These are phyloP conservation scores for Helicoverpa zea DNA, from an alignment of 1,140 invertebrate species.

Conservation along the genomic window DNA sequence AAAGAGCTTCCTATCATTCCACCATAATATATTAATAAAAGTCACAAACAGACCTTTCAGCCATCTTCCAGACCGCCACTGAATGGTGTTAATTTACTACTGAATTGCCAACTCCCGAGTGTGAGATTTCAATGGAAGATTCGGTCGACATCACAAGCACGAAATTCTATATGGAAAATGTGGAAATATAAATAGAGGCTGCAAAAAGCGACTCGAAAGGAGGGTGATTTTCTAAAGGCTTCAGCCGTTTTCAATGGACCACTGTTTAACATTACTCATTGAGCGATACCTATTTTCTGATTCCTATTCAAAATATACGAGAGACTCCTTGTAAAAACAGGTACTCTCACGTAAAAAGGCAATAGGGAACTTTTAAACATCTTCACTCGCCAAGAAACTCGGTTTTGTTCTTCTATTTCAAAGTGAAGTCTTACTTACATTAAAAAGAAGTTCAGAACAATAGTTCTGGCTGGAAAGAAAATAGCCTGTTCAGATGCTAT, in stretches of 20 bases:
- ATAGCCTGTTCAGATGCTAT: slow-evolving; percentile 7
- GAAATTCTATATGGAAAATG: slow-evolving; percentile 84
- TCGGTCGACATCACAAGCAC: slow-evolving; percentile 69
- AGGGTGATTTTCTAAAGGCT: slow-evolving; percentile 84
- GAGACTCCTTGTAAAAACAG: slow-evolving; percentile 57
- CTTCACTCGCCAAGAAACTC: slow-evolving; percentile 57
- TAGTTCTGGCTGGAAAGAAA: slow-evolving; percentile 44
- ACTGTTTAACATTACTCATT: slow-evolving; percentile 82
- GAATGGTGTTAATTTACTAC: slow-evolving; percentile 81
- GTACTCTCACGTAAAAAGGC: slow-evolving; percentile 56
- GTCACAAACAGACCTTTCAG: slow-evolving; percentile 54
- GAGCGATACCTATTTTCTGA: slow-evolving; percentile 75
- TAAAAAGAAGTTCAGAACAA: slow-evolving; percentile 54
- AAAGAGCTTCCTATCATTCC: slow-evolving; percentile 30
- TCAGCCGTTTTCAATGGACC: slow-evolving; percentile 78
- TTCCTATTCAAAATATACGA: slow-evolving; percentile 70
- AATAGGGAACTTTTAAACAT: slow-evolving; percentile 61
- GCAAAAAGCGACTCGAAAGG: slow-evolving; percentile 79
- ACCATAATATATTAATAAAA: slow-evolving; percentile 46
- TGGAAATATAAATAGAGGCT: slow-evolving; percentile 79
- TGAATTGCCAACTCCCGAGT: slow-evolving; percentile 75
- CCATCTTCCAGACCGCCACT: slow-evolving; percentile 62
- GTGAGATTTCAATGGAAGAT: slow-evolving; percentile 74
- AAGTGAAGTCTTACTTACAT: slow-evolving; percentile 52
- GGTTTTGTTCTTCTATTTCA: slow-evolving; percentile 56